Evolutionary conservation across 2,797 vertebrate species (phyloP), one percentile per base, ranked within the genome.

Genomic region (Diplodus puntazzo): DNA sequence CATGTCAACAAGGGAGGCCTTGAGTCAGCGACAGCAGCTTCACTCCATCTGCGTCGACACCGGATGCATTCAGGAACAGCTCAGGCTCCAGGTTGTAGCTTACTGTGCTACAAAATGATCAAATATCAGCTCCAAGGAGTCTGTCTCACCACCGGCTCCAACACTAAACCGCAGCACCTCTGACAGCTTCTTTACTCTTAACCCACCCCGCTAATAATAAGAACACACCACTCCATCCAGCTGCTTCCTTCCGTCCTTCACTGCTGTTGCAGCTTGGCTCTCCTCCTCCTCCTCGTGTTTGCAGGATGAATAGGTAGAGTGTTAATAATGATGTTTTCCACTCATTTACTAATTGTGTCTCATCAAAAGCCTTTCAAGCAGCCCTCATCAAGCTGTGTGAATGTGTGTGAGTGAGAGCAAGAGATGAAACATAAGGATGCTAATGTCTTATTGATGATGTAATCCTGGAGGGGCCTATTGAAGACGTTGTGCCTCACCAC

Each of bases 371-470:
- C 53, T 57, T 76, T 54, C 21, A 62, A 69, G 42, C 50, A 45
- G 52, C 53, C 60, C 54, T 86, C 82, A 87, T 94, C 91, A 93
- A 90, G 89, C 93, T 73, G 71, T 75, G 89, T 59, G 21, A 60
- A 48, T 83, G 79, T 57, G 21, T 25, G 27, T 64, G 53, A 69
- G 88, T 27, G 63, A 25, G 30, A 52, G 52, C 43, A 30, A 23
- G 67, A 78, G 80, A 86, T 77, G 87, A 91, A 85, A 86, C 83
- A 86, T 88, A 91, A 79, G 80, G 82, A 92, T 85, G 85, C 74
- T 90, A 89, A 88, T 88, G 86, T 88, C 89, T 93, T 93, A 89
- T 89, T 93, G 92, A 93, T 95, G 92, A 68, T 90, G 92, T 88
- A 91, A 94, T 92, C 88, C 76, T 91, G 81, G 77, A 90, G 88